Conservation (phyloP, 2,113 vertebrate species). For the Nesogale talazaci region DNA sequence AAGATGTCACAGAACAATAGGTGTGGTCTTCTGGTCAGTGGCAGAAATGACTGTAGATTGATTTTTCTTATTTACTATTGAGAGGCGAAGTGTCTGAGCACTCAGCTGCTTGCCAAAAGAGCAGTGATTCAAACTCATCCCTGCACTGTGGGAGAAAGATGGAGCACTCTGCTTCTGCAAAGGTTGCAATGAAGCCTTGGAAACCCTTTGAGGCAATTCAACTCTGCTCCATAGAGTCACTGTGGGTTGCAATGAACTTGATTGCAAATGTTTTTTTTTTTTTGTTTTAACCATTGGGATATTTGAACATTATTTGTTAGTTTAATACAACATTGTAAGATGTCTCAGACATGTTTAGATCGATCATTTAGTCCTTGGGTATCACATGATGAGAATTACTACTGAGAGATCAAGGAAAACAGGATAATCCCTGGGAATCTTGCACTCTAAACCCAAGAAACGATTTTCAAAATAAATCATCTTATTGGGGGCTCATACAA, state of each 20-base stretch:
- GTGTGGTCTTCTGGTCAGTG: background rate
- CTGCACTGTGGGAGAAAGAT: background rate
- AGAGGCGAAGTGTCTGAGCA: background rate
- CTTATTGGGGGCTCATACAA: too few relatives aligned
- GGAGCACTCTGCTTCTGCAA: background rate
- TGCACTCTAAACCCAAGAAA: too few relatives aligned
- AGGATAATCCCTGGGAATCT: too few relatives aligned
- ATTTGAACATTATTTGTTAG: background rate
- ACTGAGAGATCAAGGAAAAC: too few relatives aligned
- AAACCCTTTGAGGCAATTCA: background rate
- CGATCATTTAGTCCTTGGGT: too few relatives aligned
- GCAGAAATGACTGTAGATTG: background rate
- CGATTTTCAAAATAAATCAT: too few relatives aligned
- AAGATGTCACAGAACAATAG: background rate
- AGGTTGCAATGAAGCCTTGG: background rate
- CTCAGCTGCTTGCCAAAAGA: background rate
- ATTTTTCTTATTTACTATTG: conserved; percentile 1
- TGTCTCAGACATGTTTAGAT: too few relatives aligned
- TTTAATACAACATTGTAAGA: too few relatives aligned
- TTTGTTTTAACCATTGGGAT: background rate
- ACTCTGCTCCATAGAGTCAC: background rate
- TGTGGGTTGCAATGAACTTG: background rate
- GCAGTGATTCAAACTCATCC: background rate
- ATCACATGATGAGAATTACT: too few relatives aligned
- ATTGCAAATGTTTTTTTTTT: background rate